These are phyloP conservation scores for Pagetopsis macropterus DNA, from an alignment of 2,797 vertebrate species.

Conservation along the genomic window DNA sequence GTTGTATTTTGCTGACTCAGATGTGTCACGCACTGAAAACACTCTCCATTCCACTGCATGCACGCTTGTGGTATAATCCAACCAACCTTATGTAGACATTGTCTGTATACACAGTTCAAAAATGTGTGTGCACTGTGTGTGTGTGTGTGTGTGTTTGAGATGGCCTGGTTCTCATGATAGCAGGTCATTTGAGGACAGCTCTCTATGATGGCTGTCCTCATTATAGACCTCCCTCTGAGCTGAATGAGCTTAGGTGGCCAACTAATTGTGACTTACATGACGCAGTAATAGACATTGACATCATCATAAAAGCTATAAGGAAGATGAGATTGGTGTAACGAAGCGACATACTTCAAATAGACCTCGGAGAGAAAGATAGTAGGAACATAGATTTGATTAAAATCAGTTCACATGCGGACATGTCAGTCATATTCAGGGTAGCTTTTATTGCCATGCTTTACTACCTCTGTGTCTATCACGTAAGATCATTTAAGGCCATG, in stretches of 20 bases:
- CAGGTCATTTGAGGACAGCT: slow-evolving; percentile 54
- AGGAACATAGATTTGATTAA: slow-evolving; percentile 32
- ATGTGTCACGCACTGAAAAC: not conserved
- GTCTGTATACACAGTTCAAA: not conserved
- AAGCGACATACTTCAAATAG: slow-evolving; percentile 50
- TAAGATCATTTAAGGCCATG: not conserved
- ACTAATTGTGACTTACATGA: slow-evolving; percentile 53
- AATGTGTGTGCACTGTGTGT: not conserved
- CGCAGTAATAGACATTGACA: slow-evolving; percentile 54
- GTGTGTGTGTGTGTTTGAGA: slow-evolving; percentile 6
- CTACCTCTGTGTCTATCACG: slow-evolving; percentile 3
- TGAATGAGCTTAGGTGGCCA: slow-evolving; percentile 52
- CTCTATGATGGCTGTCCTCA: slow-evolving; percentile 51
- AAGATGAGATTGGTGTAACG: slow-evolving; percentile 62
- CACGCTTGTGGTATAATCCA: slow-evolving; percentile 1
- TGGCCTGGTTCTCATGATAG: slow-evolving; percentile 33
- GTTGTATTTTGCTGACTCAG: slow-evolving; percentile 8
- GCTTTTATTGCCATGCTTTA: not conserved
- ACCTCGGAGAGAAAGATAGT: slow-evolving; percentile 20
- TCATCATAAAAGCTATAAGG: slow-evolving; percentile 40
- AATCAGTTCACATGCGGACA: slow-evolving; percentile 14
- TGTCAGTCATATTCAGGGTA: too few species aligned
- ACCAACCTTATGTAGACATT: not conserved
- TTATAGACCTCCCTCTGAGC: slow-evolving; percentile 53
- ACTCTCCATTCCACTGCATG: not conserved